Conservation (phyloP, 2,113 vertebrate genomes). For the Mugil cephalus region DNA sequence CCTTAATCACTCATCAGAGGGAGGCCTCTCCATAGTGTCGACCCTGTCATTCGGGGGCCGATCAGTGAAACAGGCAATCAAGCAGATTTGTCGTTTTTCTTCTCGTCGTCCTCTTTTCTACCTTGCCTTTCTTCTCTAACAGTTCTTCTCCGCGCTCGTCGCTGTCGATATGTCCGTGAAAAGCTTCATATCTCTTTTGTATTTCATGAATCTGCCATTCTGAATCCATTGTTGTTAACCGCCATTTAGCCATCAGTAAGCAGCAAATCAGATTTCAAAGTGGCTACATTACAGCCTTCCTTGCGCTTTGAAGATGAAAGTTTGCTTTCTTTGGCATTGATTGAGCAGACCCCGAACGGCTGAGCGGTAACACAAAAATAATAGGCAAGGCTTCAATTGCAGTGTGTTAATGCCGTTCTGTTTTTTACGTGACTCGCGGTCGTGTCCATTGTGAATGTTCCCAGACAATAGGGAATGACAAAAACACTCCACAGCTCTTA, state of each 20-base stretch:
- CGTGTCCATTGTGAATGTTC: neutral
- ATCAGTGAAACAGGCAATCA: constrained; percentile 54
- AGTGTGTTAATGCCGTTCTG: neutral
- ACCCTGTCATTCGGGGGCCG: constrained; percentile 42
- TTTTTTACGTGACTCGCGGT: constrained; percentile 3
- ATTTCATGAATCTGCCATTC: constrained; percentile 1
- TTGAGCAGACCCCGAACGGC: neutral
- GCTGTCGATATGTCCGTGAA: constrained; percentile 27
- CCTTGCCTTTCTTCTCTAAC: constrained; percentile 15
- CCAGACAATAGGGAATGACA: constrained; percentile 23
- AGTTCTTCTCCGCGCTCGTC: constrained; percentile 41
- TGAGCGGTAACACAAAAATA: neutral
- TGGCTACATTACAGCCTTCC: constrained; percentile 7
- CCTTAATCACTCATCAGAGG: constrained; percentile 58
- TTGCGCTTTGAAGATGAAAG: neutral
- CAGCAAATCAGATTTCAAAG: constrained; percentile 23
- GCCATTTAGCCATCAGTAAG: constrained; percentile 2
- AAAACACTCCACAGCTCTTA: constrained; percentile 18
- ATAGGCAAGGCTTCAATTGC: neutral
- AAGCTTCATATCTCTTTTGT: constrained; percentile 19
- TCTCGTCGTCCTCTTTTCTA: constrained; percentile 40
- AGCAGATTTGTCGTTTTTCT: constrained; percentile 43
- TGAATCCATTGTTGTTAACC: constrained; percentile 17
- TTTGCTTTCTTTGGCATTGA: constrained; percentile 18
- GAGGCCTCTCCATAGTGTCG: constrained; percentile 29